phyloP scores from a whole-genome alignment of 2,888 invertebrate genomes.

The Euspilapteryx auroguttella region DNA sequence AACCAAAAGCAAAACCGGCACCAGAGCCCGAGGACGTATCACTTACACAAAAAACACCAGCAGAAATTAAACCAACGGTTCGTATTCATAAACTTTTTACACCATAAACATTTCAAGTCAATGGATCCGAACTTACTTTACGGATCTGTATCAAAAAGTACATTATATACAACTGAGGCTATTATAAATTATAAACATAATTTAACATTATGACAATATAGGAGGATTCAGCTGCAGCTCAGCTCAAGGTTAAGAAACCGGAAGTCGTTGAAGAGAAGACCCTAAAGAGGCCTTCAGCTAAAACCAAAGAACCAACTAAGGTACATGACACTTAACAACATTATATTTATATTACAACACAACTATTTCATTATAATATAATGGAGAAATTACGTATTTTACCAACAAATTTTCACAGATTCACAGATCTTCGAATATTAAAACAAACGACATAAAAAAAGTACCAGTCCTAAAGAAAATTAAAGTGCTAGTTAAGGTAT shows the following conservation, averaged over 20 bases:
- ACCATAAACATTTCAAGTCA: too few species aligned
- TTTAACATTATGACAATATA: too few species aligned
- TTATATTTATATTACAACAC: too few species aligned
- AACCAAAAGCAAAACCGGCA: constrained; percentile 39
- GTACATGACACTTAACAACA: too few species aligned
- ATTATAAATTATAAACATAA: background rate
- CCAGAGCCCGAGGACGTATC: constrained; percentile 46
- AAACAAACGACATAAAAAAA: too few species aligned
- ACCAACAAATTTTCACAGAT: background rate
- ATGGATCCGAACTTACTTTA: too few species aligned
- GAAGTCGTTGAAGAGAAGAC: constrained; percentile 49
- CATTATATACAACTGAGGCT: too few species aligned
- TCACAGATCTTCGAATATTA: background rate
- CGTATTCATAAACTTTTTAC: constrained; percentile 15
- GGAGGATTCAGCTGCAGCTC: constrained; percentile 48
- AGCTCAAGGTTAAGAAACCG: constrained; percentile 47
- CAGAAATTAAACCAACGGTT: constrained; percentile 48
- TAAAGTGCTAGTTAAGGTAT: constrained; percentile 36
- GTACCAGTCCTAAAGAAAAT: constrained; percentile 25
- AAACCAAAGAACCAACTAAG: constrained; percentile 34
- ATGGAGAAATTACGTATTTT: too few species aligned
- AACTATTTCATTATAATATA: too few species aligned
- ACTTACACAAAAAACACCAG: constrained; percentile 50
- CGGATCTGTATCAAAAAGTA: too few species aligned
- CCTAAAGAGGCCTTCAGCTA: constrained; percentile 38